Evolutionary conservation across 1,140 invertebrate genomes (phyloP).

Genomic region (Drosophila mojavensis): DNA sequence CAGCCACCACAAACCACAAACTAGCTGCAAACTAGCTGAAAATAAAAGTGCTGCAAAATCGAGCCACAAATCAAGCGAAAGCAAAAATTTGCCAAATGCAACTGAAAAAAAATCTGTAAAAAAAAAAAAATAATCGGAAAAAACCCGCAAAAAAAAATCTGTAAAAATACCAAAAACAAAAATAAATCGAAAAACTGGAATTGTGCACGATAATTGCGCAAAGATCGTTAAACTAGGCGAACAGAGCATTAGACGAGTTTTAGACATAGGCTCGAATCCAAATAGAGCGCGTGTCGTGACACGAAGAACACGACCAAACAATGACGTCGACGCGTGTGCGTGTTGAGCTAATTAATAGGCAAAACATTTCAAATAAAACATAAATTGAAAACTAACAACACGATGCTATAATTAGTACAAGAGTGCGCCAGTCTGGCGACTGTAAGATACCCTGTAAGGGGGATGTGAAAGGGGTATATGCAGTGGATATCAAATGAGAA

Average conservation of each 20-base stretch:
- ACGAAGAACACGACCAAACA: conserved; percentile 3
- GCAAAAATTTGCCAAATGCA: conserved; percentile 59
- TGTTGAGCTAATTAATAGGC: conserved; percentile 11
- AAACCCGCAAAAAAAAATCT: background rate
- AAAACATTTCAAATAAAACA: conserved; percentile 2
- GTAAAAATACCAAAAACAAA: conserved; percentile 18
- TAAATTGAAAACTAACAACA: background rate
- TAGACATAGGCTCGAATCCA: too few relatives aligned
- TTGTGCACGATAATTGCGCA: conserved; percentile 70
- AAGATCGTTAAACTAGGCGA: conserved; percentile 72
- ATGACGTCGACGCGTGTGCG: conserved; percentile 5
- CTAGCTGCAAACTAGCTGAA: conserved; percentile 26
- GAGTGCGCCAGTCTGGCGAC: background rate
- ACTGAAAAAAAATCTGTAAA: conserved; percentile 22
- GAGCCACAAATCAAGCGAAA: conserved; percentile 60
- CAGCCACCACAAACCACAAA: conserved; percentile 8
- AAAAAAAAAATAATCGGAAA: background rate
- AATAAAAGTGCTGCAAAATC: conserved; percentile 45
- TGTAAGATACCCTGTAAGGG: background rate
- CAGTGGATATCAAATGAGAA: too few relatives aligned
- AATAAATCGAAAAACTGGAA: conserved; percentile 50
- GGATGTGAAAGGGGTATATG: background rate
- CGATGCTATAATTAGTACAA: conserved; percentile 9
- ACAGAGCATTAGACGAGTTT: background rate
- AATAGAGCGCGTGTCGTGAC: conserved; percentile 11